Evolutionary conservation across 2,888 invertebrate genomes (phyloP), one percentile per base, ranked within the genome.

Genomic region (Pogonocherus hispidulus): DNA sequence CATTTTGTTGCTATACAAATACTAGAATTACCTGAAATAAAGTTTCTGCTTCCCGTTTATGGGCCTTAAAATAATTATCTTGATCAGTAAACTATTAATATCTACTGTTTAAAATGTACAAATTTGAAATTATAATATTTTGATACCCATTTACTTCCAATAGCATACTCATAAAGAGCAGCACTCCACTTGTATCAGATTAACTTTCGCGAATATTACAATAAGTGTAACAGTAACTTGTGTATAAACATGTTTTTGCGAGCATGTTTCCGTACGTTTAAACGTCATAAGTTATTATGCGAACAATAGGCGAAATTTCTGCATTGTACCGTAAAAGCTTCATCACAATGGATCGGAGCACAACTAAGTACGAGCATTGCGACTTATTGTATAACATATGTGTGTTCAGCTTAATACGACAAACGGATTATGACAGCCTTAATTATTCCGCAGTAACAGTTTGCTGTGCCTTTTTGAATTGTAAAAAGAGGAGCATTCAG

Each of bases 271-370:
- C 80, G 76, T 78, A 78, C 77, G 81, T 75, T 79, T 75, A 79
- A 80, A 79, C 78, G 79, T 81, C 80, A 80, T 81, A 79, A 80
- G 79, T 80, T 79, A 81, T 79, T 78, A 70, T 65, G 71, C 62
- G 78, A 79, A 80, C 80, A 81, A 80, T 80, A 77, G 77, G 77
- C 77, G 77, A 79, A 80, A 79, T 77, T 78, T 78, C 78, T 76
- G 78, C 78, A 80, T 81, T 81, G 80, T 81, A 72, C 76, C 76
- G 71, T 71, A 69, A 78, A 79, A 79, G 77, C 78, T 72, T 4
- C 35, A 51, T 62, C 78, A 79, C 76, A 75, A 76, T 75, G 67
- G 70, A 46, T 68, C 62, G 3, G 72, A 69, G 67, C 47, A 71
- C 57, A 60, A 22, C 66, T 63, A 27, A 59, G 63, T 62, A 67